These are phyloP conservation scores for Agrotis puta DNA, from an alignment of 2,888 invertebrate genomes.

Conservation along the genomic window DNA sequence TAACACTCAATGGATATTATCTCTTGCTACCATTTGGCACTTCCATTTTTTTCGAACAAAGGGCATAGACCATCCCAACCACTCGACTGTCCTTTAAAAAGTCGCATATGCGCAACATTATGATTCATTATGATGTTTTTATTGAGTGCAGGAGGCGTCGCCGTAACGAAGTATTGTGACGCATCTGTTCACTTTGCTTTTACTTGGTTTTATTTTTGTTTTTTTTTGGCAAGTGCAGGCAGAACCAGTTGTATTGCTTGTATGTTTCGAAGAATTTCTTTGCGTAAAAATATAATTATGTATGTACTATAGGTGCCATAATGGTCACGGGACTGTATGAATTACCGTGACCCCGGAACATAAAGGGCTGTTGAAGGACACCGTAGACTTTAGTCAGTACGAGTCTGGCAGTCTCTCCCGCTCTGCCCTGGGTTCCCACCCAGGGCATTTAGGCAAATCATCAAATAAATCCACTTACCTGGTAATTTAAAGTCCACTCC, in stretches of 20 bases:
- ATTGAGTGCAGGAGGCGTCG: constrained; percentile 67
- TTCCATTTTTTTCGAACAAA: constrained; percentile 29
- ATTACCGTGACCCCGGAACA: too few species aligned
- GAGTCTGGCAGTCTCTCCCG: too few species aligned
- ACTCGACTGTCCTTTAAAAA: constrained; percentile 52
- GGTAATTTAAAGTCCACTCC: too few species aligned
- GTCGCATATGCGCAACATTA: constrained; percentile 68
- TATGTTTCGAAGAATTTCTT: neutral
- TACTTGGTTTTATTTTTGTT: constrained; percentile 75
- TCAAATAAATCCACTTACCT: too few species aligned
- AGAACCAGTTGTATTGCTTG: constrained; percentile 20
- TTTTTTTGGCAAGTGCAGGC: constrained; percentile 68
- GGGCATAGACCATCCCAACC: constrained; percentile 26
- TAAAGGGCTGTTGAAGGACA: too few species aligned
- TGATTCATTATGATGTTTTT: constrained; percentile 72
- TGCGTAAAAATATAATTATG: neutral
- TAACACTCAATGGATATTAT: neutral
- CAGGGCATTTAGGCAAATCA: too few species aligned
- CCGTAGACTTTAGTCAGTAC: too few species aligned
- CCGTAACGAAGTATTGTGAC: constrained; percentile 84
- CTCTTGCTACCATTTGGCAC: constrained; percentile 11
- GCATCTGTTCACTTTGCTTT: constrained; percentile 79
- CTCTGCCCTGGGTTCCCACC: too few species aligned
- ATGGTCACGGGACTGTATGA: too few species aligned
- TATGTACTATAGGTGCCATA: too few species aligned